Percentiles rank a stretch among this genome's conserved stretches.
Evolutionary conservation across 1,140 invertebrate species (phyloP).

Genomic region (Drosophila lini): DNA sequence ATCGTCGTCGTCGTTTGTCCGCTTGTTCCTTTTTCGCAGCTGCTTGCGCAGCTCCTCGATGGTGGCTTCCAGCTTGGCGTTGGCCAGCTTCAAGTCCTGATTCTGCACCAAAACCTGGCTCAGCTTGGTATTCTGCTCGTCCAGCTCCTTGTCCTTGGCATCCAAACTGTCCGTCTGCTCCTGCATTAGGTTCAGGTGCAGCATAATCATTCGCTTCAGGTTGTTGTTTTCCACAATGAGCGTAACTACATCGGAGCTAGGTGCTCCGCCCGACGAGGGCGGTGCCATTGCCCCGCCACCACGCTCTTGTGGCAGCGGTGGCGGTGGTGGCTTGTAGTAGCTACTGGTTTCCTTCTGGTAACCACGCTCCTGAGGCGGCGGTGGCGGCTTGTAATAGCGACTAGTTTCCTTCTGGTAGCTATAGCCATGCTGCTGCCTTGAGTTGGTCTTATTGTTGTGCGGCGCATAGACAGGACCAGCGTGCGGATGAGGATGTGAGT

Average conservation of each 20-base stretch:
- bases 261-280: conserved; percentile 16
- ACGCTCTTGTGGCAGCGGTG: background rate
- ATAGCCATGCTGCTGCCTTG: conserved; percentile 37
- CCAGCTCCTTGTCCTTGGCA: conserved; percentile 88
- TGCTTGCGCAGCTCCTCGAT: conserved; percentile 60
- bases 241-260: conserved; percentile 52
- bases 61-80: conserved; percentile 39
- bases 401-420: conserved; percentile 20
- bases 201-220: conserved; percentile 85
- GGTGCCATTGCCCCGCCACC: conserved; percentile 30
- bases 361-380: conserved; percentile 10
- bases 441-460: conserved; percentile 31
- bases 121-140: conserved; percentile 51
- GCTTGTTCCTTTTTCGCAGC: conserved; percentile 41
- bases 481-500: conserved; percentile 11
- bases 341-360: conserved; percentile 23
- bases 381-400: conserved; percentile 43
- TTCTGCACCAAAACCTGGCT: conserved; percentile 49
- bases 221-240: conserved; percentile 72
- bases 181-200: conserved; percentile 90
- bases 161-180: conserved; percentile 89
- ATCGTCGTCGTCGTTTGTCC: conserved; percentile 41
- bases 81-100: conserved; percentile 51
- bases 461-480: background rate
- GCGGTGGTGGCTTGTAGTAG: conserved; percentile 42